Evolutionary conservation across 2,113 vertebrate species (phyloP).

Genomic region (Eublepharis macularius): DNA sequence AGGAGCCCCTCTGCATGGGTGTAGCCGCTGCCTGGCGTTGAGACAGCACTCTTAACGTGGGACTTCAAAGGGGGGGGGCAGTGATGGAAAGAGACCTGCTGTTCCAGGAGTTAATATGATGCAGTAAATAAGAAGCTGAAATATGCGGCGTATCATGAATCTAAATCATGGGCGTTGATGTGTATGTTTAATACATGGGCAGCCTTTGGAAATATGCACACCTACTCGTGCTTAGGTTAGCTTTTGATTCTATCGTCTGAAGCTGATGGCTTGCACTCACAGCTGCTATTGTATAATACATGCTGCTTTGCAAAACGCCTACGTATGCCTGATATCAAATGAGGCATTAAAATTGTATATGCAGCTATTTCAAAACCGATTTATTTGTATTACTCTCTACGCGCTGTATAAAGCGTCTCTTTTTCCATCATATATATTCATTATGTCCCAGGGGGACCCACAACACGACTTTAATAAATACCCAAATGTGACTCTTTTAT

Average conservation of each 20-base stretch:
- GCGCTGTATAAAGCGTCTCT: background rate
- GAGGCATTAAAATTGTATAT: slow-evolving; percentile 2
- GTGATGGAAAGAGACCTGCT: background rate
- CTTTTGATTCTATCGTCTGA: slow-evolving; percentile 3
- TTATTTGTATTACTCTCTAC: background rate
- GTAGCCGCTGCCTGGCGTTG: background rate
- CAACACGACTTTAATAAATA: background rate
- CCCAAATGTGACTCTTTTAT: background rate
- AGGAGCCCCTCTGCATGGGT: background rate
- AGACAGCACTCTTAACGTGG: background rate
- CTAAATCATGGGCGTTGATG: slow-evolving; percentile 23
- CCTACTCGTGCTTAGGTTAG: slow-evolving; percentile 27
- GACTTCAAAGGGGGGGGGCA: too few species aligned
- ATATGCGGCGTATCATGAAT: slow-evolving; percentile 6
- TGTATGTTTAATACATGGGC: slow-evolving; percentile 15
- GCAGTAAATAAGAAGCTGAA: slow-evolving; percentile 23
- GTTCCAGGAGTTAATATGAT: background rate
- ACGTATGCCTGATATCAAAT: background rate
- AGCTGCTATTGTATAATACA: slow-evolving; percentile 31
- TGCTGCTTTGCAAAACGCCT: slow-evolving; percentile 15
- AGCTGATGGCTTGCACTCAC: background rate
- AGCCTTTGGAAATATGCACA: slow-evolving; percentile 23
- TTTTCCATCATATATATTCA: background rate
- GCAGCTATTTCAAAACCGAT: slow-evolving; percentile 14
- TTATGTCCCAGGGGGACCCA: background rate